Evolutionary conservation across 2,113 vertebrate species (phyloP).

Genomic region (Macrotis lagotis): DNA sequence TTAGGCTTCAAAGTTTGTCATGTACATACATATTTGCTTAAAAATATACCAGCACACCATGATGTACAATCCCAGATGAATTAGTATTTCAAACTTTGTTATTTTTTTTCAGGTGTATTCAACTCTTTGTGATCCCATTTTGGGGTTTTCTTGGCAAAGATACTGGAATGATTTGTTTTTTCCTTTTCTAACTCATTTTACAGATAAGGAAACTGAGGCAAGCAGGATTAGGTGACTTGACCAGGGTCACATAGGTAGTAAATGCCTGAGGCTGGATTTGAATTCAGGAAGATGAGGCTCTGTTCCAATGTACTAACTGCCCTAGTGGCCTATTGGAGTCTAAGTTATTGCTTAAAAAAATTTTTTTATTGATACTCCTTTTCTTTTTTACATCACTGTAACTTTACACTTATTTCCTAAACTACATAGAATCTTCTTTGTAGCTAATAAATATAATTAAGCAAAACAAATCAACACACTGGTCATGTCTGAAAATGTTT

Average conservation of each 20-base stretch:
- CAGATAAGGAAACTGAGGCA: no score
- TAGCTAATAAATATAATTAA: not conserved
- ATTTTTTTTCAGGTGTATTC: no score
- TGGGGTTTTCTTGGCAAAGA: no score
- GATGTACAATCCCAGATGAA: not conserved
- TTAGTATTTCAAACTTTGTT: not conserved
- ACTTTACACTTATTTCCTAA: not conserved
- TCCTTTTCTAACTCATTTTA: no score
- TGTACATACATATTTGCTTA: not conserved
- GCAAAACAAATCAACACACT: not conserved
- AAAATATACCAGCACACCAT: no score
- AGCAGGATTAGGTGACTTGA: no score
- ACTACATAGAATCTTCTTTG: not conserved
- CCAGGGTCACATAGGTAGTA: no score
- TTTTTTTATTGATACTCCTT: not conserved
- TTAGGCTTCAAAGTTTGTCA: not conserved
- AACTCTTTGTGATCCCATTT: no score
- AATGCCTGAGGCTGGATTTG: no score
- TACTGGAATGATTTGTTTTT: no score
- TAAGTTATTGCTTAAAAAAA: not conserved
- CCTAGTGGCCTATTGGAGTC: not conserved
- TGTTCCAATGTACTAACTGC: no score
- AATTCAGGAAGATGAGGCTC: no score
- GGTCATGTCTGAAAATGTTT: not conserved
- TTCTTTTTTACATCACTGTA: not conserved